Evolutionary conservation across 2,888 invertebrate genomes (phyloP).

Genomic region (Melitaea athalia): DNA sequence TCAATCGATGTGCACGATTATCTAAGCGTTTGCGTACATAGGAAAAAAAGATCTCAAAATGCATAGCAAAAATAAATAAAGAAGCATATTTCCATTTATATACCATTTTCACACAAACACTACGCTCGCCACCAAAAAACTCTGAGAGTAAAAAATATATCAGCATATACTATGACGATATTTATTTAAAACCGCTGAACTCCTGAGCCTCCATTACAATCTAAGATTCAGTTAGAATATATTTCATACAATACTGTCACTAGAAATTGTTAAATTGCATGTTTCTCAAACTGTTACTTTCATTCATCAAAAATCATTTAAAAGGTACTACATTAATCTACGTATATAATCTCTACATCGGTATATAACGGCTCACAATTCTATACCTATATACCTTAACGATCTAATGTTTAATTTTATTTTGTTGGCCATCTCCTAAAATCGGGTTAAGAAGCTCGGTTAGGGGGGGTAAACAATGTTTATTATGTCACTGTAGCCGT

Average conservation of each 20-base stretch:
- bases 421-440: slow-evolving; percentile 63
- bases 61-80: slow-evolving; percentile 70
- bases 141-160: slow-evolving; percentile 71
- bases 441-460: slow-evolving; percentile 71
- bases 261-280: slow-evolving; percentile 32
- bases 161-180: slow-evolving; percentile 36
- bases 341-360: slow-evolving; percentile 14
- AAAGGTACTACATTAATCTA: slow-evolving; percentile 12
- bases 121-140: slow-evolving; percentile 54
- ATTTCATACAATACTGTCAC: not conserved
- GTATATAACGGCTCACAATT: slow-evolving; percentile 24
- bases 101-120: slow-evolving; percentile 43
- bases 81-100: slow-evolving; percentile 46
- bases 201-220: slow-evolving; percentile 32
- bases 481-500: slow-evolving; percentile 52
- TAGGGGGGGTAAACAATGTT: slow-evolving; percentile 44
- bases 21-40: slow-evolving; percentile 52
- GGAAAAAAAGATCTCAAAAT: slow-evolving; percentile 50
- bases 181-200: slow-evolving; percentile 37
- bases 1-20: slow-evolving; percentile 24
- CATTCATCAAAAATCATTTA: slow-evolving; percentile 20
- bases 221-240: slow-evolving; percentile 16
- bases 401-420: slow-evolving; percentile 46
- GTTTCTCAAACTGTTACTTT: slow-evolving; percentile 9
- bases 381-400: slow-evolving; percentile 42